phyloP scores from a whole-genome alignment of 2,797 vertebrate species.

The Paedocypris micromegethes region DNA sequence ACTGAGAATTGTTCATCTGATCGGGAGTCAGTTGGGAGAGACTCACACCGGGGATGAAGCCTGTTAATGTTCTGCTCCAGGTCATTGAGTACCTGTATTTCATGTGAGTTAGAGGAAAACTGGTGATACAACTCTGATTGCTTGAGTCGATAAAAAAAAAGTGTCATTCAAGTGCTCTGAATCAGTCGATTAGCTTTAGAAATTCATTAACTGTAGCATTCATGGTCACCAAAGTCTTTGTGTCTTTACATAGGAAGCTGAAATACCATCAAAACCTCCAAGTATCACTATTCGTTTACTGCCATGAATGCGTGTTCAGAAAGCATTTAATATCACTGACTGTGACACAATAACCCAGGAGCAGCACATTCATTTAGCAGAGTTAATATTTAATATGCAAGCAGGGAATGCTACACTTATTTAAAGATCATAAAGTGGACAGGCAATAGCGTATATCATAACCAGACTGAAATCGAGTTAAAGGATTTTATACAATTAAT shows the following conservation, averaged over 20 bases:
- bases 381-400: too few species aligned
- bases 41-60: slow-evolving; percentile 28
- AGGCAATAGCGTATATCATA: too few species aligned
- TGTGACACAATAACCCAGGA: too few species aligned
- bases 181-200: slow-evolving; percentile 25
- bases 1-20: slow-evolving; percentile 24
- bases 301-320: too few species aligned
- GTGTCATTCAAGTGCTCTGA: slow-evolving; percentile 24
- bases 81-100: slow-evolving; percentile 35
- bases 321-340: too few species aligned
- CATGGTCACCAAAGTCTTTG: not conserved
- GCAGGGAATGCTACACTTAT: too few species aligned
- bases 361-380: too few species aligned
- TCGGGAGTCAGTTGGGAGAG: slow-evolving; percentile 28
- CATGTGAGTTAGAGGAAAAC: slow-evolving; percentile 2
- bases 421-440: too few species aligned
- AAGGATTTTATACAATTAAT: too few species aligned
- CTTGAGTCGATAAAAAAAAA: slow-evolving; percentile 5
- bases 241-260: not conserved
- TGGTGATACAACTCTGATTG: not conserved
- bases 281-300: too few species aligned
- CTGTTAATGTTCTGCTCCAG: not conserved
- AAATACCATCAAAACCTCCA: not conserved
- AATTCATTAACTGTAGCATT: not conserved
- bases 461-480: too few species aligned